Conservation (phyloP, 2,113 vertebrate genomes). For the Equus przewalskii region DNA sequence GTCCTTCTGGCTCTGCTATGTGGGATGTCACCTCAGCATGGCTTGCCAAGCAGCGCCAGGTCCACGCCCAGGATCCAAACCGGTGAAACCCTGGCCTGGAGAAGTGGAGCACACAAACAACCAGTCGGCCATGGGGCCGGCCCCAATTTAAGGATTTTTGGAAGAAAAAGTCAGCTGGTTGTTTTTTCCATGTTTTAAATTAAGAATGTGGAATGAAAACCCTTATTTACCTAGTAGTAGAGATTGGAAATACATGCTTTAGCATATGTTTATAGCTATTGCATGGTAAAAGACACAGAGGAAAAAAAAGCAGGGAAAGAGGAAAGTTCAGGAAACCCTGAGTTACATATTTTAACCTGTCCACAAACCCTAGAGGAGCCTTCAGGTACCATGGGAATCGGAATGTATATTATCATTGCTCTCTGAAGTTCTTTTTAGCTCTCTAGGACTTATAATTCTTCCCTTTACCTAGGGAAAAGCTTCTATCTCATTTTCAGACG, state of each 20-base stretch:
- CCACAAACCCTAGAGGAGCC: neutral
- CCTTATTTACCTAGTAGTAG: neutral
- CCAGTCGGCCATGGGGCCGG: too few species aligned
- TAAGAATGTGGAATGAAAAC: neutral
- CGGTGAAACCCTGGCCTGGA: too few species aligned
- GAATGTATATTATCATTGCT: neutral
- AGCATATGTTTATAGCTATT: neutral
- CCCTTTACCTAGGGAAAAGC: neutral
- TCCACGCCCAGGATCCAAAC: too few species aligned
- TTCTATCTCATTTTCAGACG: constrained; percentile 9
- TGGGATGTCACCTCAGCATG: too few species aligned
- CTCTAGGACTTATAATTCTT: neutral
- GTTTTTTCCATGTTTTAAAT: constrained; percentile 17
- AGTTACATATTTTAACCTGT: neutral
- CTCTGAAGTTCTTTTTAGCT: neutral
- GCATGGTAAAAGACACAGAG: neutral
- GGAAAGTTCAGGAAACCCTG: neutral
- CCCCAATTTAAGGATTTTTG: neutral
- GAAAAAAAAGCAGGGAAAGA: neutral
- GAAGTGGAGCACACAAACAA: too few species aligned
- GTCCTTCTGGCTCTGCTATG: too few species aligned
- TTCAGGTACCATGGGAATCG: neutral
- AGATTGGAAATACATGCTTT: neutral
- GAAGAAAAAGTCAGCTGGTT: neutral
- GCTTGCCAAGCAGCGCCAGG: too few species aligned